A percentile compares a stretch with the other conserved stretches of the same genome.
These are phyloP conservation scores for Xenops minutus DNA, from an alignment of 2,797 vertebrate genomes.

Conservation along the genomic window DNA sequence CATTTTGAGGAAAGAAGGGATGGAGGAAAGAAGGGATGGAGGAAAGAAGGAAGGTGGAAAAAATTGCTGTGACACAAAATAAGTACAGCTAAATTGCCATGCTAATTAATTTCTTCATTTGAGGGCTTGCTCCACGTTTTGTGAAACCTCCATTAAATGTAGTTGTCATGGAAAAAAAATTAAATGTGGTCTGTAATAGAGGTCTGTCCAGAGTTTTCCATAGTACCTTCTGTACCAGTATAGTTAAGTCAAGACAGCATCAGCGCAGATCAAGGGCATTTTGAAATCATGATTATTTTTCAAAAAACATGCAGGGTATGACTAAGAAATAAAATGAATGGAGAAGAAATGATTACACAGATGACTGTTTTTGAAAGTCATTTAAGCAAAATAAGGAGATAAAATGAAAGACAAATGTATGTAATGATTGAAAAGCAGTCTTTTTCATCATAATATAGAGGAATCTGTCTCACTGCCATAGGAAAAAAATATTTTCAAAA, in stretches of 20 bases:
- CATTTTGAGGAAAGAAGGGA: not conserved
- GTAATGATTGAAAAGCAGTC: not conserved
- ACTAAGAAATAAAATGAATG: not conserved
- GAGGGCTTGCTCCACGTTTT: not conserved
- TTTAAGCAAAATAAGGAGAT: not conserved
- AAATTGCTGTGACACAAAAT: not conserved
- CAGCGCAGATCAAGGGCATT: not conserved
- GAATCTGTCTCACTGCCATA: not conserved
- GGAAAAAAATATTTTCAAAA: not conserved
- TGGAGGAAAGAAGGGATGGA: not conserved
- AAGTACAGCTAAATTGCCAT: not conserved
- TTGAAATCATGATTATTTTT: not conserved
- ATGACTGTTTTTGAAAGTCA: not conserved
- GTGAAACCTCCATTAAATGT: not conserved
- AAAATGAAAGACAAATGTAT: not conserved
- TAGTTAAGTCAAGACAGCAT: not conserved
- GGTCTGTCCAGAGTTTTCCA: not conserved
- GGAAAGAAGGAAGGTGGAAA: not conserved
- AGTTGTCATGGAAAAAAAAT: not conserved
- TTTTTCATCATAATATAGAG: not conserved
- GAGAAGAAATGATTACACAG: not conserved
- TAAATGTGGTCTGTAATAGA: accelerated
- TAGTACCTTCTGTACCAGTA: not conserved
- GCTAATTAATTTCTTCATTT: not conserved
- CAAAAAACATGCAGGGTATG: accelerated